A percentile compares a stretch with the other conserved stretches of the same genome.
phyloP scores from a whole-genome alignment of 2,888 invertebrate genomes.

The Drosophila colorata region DNA sequence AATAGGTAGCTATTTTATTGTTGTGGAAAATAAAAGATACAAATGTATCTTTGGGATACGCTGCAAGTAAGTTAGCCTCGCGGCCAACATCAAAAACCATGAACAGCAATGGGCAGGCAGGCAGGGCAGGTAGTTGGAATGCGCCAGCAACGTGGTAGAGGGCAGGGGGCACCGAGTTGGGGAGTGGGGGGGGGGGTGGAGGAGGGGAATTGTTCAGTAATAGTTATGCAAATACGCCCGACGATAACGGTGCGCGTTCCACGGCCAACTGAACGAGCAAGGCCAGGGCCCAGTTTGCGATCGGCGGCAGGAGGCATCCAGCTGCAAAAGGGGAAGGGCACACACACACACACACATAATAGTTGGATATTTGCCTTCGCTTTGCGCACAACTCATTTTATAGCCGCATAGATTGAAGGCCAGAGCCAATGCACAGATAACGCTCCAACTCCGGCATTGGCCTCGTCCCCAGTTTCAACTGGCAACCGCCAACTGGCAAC shows the following conservation, averaged over 20 bases:
- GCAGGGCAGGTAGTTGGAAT: slow-evolving; percentile 20
- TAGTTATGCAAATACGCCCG: slow-evolving; percentile 56
- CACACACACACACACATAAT: slow-evolving; percentile 1
- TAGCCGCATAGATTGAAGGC: slow-evolving; percentile 66
- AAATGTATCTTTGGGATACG: slow-evolving; percentile 31
- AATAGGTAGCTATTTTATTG: background rate
- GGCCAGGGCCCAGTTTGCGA: slow-evolving; percentile 20
- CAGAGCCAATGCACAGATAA: slow-evolving; percentile 65
- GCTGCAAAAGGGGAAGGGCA: slow-evolving; percentile 14
- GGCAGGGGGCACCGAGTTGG: background rate
- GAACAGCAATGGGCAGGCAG: slow-evolving; percentile 13
- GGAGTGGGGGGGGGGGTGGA: fast-evolving
- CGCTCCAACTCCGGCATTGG: slow-evolving; percentile 29
- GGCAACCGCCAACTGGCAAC: slow-evolving; percentile 13
- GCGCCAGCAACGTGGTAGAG: background rate
- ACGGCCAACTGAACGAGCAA: slow-evolving; percentile 38
- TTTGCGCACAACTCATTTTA: slow-evolving; percentile 39
- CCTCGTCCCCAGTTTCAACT: slow-evolving; percentile 35
- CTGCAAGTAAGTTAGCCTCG: slow-evolving; percentile 16
- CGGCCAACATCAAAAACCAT: slow-evolving; percentile 33
- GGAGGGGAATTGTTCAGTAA: slow-evolving; percentile 14
- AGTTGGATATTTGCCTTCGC: slow-evolving; percentile 34
- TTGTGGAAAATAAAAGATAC: slow-evolving; percentile 3
- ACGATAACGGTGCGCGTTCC: slow-evolving; percentile 47
- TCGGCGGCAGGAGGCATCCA: slow-evolving; percentile 1